These are phyloP conservation scores for Blennius ocellaris DNA, from an alignment of 2,113 vertebrate genomes.

Conservation along the genomic window DNA sequence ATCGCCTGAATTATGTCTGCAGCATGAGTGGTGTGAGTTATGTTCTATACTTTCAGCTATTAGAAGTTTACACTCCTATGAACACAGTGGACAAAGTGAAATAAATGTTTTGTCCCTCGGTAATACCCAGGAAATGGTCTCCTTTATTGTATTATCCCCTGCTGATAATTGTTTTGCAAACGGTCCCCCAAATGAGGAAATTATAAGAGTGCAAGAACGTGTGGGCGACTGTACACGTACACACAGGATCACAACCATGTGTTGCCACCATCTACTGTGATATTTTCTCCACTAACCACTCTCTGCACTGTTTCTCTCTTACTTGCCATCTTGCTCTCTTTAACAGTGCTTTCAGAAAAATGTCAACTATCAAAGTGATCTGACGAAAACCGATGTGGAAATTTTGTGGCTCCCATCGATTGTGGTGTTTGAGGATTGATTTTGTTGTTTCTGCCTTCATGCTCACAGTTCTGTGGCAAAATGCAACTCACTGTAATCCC, in stretches of 20 bases:
- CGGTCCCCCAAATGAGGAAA: slow-evolving; percentile 65
- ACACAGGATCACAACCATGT: background rate
- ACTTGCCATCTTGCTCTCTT: background rate
- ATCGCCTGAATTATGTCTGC: slow-evolving; percentile 25
- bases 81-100: slow-evolving; percentile 68
- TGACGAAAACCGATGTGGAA: slow-evolving; percentile 42
- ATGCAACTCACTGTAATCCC: slow-evolving; percentile 40
- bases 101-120: slow-evolving; percentile 67
- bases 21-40: slow-evolving; percentile 47
- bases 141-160: slow-evolving; percentile 64
- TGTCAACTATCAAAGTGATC: slow-evolving; percentile 36
- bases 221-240: slow-evolving; percentile 29
- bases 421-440: slow-evolving; percentile 62
- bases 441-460: slow-evolving; percentile 58
- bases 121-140: slow-evolving; percentile 63
- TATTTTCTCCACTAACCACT: slow-evolving; percentile 49
- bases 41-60: slow-evolving; percentile 41
- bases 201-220: slow-evolving; percentile 46
- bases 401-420: slow-evolving; percentile 56
- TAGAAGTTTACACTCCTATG: slow-evolving; percentile 51
- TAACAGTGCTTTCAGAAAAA: slow-evolving; percentile 35
- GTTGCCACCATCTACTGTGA: slow-evolving; percentile 43
- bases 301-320: slow-evolving; percentile 27
- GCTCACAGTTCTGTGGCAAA: slow-evolving; percentile 54
- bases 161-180: slow-evolving; percentile 69